Evolutionary conservation across 2,113 vertebrate genomes (phyloP), one percentile per base, ranked within the genome.

Genomic region (Sturnus vulgaris): DNA sequence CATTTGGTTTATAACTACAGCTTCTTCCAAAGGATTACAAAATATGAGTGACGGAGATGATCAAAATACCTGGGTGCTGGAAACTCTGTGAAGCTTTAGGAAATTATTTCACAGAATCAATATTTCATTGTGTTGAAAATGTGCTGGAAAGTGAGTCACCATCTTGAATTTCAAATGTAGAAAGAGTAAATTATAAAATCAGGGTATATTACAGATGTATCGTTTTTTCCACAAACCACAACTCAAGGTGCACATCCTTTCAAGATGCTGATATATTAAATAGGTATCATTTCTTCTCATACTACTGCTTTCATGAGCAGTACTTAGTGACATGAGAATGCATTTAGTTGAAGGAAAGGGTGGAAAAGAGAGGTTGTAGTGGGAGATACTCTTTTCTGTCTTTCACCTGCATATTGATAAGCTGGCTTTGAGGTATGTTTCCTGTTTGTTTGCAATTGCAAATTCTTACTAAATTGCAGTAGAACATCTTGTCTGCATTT

Each of bases 401-500:
- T 81, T 86, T 92, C 70, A 69, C 71, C 75, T 93, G 72, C 37
- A 23, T 92, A 64, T 92, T 93, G 88, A 86, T 81, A 71, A 81
- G 49, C n/a, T 95, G 77, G 68, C 40, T 92, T 85, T 70, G 73
- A 94, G 84, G 84, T 94, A 69, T 46, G 46, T 93, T 94, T 88
- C 61, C 60, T 88, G 91, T 97, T 93, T 97, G 95, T 96, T 96
- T 97, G 95, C 94, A 83, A 75, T 93, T 92, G 75, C 57, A 84
- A 90, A 82, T 82, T 82, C 81, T 84, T 89, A 50, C 75, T 93
- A 83, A 97, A 97, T 95, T 96, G 92, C 93, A 86, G 77, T 37
- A 69, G 95, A 97, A 95, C 91, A 96, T 95, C 96, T 97, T 97
- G 94, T 95, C 94, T 97, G 78, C 88, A 78, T 94, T 95, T 96